Conservation (phyloP, 2,797 vertebrate genomes). For the Siniperca obscura region DNA sequence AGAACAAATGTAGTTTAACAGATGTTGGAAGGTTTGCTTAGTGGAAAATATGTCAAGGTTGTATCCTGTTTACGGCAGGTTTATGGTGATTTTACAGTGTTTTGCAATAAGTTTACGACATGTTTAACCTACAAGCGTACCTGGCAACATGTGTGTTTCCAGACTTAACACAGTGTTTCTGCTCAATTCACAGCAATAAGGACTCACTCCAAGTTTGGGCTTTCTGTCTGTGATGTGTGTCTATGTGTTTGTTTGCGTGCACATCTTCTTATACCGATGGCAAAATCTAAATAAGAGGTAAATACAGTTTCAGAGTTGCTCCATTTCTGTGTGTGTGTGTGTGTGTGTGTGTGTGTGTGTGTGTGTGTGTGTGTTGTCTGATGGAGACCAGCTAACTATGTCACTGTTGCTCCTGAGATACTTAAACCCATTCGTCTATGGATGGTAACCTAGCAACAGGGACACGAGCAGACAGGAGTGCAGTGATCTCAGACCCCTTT, state of each 20-base stretch:
- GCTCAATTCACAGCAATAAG: too few species aligned
- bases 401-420: constrained; percentile 78
- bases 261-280: background rate
- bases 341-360: constrained; percentile 44
- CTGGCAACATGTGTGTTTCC: background rate
- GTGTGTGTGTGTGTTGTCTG: constrained; percentile 53
- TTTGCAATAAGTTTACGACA: background rate
- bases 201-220: background rate
- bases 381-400: constrained; percentile 78
- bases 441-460: constrained; percentile 82
- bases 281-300: constrained; percentile 19
- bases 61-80: background rate
- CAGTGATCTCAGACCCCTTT: constrained; percentile 72
- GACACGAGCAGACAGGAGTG: constrained; percentile 64
- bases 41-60: background rate
- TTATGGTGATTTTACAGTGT: background rate
- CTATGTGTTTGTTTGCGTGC: background rate
- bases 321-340: constrained; percentile 42
- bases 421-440: constrained; percentile 74
- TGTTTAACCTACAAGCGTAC: constrained; percentile 5
- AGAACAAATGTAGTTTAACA: background rate
- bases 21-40: background rate
- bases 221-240: constrained; percentile 2
- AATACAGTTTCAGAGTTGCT: constrained; percentile 36
- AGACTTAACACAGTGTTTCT: background rate